Evolutionary conservation across 2,888 invertebrate species (phyloP).

Genomic region (Choristoneura rosaceana): DNA sequence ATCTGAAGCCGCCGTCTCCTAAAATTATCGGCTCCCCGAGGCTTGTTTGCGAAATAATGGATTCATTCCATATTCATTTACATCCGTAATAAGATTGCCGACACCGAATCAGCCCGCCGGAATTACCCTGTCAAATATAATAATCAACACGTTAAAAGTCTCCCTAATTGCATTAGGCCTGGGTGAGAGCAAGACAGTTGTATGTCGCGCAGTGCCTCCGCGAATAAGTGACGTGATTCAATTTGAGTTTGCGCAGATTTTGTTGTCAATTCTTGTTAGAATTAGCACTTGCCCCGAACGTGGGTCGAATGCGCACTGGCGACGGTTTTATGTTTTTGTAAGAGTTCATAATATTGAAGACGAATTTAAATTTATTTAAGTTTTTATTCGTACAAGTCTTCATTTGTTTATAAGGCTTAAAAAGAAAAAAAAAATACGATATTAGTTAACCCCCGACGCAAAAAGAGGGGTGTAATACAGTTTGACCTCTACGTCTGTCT

Average conservation of each 20-base stretch:
- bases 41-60: conserved; percentile 83
- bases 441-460: neutral
- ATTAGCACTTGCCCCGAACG: conserved; percentile 55
- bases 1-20: conserved; percentile 58
- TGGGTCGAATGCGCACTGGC: conserved; percentile 8
- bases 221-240: conserved; percentile 67
- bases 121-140: conserved; percentile 81
- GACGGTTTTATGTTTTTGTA: neutral
- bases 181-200: conserved; percentile 52
- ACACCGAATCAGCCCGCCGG: conserved; percentile 70
- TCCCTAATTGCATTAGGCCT: conserved; percentile 52
- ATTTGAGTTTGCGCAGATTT: conserved; percentile 78
- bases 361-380: neutral
- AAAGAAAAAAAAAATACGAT: neutral
- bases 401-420: neutral
- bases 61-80: conserved; percentile 85
- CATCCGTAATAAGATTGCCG: conserved; percentile 81
- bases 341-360: neutral
- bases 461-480: too few relatives aligned
- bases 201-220: conserved; percentile 52
- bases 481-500: too few relatives aligned
- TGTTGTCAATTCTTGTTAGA: conserved; percentile 65
- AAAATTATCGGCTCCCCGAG: conserved; percentile 71
- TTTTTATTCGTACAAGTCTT: neutral
- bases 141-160: conserved; percentile 56